Conservation (phyloP, 2,888 invertebrate species). For the Didymodactylos carnosus region DNA sequence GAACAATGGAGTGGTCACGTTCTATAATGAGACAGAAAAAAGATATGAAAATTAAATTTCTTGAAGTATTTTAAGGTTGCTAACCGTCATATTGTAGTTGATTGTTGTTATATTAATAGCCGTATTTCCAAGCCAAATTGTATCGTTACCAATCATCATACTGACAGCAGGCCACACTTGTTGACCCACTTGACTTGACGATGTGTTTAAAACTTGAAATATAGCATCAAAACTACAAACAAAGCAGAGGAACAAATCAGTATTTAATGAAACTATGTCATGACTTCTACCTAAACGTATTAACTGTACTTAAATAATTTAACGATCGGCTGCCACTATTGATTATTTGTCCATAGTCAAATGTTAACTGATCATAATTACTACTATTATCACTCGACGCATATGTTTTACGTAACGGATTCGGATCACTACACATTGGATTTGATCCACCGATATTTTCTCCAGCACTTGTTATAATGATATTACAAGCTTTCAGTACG, state of each 20-base stretch:
- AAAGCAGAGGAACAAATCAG: not conserved
- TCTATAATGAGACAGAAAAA: not conserved
- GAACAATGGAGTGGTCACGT: not conserved
- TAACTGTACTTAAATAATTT: not conserved
- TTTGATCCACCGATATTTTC: slow-evolving; percentile 9
- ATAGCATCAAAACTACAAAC: not conserved
- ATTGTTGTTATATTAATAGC: slow-evolving; percentile 14
- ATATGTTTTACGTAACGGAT: not conserved
- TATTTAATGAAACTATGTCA: not conserved
- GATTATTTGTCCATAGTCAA: not conserved
- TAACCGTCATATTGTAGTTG: not conserved
- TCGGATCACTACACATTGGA: not conserved
- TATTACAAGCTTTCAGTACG: not conserved
- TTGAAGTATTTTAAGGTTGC: not conserved
- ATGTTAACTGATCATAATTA: not conserved
- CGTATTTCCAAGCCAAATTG: slow-evolving; percentile 16
- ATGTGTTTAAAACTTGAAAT: slow-evolving; percentile 10
- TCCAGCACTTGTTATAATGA: slow-evolving; percentile 2
- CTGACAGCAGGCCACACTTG: slow-evolving; percentile 11
- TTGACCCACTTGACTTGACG: slow-evolving; percentile 1
- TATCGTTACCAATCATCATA: slow-evolving; percentile 12
- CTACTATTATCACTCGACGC: not conserved
- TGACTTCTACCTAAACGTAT: not conserved
- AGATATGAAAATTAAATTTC: not conserved
- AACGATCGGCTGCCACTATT: not conserved